These are phyloP conservation scores for Electrophaes corylata DNA, from an alignment of 2,888 invertebrate species.

Conservation along the genomic window DNA sequence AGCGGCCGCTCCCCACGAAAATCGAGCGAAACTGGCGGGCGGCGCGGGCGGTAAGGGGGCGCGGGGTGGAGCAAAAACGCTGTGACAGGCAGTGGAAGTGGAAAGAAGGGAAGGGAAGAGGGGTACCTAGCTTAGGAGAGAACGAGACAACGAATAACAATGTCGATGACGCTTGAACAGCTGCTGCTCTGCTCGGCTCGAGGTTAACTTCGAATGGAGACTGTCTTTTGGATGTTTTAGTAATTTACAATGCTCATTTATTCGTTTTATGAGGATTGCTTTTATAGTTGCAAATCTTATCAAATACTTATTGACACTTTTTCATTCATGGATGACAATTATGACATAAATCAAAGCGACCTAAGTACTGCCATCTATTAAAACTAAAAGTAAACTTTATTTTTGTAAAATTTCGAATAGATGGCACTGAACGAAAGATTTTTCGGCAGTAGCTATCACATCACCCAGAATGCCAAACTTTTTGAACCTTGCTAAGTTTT, in stretches of 20 bases:
- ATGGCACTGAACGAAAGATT: background rate
- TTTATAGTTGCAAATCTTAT: background rate
- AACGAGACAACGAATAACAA: constrained; percentile 67
- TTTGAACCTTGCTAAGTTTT: background rate
- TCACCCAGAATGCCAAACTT: no score
- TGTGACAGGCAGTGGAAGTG: constrained; percentile 44
- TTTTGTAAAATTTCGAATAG: background rate
- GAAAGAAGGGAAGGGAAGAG: constrained; percentile 35
- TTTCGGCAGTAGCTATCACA: no score
- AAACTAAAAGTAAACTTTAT: background rate
- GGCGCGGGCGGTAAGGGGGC: constrained; percentile 50
- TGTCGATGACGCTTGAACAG: constrained; percentile 32
- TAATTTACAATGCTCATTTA: background rate
- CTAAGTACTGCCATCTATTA: constrained; percentile 15
- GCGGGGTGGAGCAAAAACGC: constrained; percentile 41
- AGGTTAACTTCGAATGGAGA: background rate
- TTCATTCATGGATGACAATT: constrained; percentile 10
- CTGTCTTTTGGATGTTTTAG: background rate
- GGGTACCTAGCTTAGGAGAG: constrained; percentile 51
- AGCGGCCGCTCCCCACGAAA: constrained; percentile 67
- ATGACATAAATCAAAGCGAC: background rate
- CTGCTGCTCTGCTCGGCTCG: constrained; percentile 19
- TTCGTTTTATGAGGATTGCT: background rate
- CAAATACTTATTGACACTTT: background rate
- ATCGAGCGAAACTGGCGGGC: constrained; percentile 81